A percentile compares a stretch with the other conserved stretches of the same genome.
These are phyloP conservation scores for Nomada lathburiana DNA, from an alignment of 2,888 invertebrate genomes.

Conservation along the genomic window DNA sequence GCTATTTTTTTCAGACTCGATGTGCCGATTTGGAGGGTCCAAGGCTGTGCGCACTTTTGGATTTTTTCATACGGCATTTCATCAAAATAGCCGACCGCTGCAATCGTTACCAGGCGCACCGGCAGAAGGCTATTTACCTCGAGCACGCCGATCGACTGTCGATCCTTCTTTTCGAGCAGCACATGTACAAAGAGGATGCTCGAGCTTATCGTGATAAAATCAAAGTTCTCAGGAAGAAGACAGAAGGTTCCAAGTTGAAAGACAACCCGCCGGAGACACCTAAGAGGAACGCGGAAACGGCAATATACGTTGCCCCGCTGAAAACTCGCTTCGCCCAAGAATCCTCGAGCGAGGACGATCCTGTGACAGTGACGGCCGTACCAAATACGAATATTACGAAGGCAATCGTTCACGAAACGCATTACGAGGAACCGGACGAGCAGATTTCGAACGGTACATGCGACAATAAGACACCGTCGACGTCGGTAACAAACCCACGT, in stretches of 20 bases:
- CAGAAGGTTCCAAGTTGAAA: neutral
- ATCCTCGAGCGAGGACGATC: neutral
- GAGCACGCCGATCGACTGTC: conserved; percentile 90
- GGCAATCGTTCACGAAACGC: conserved; percentile 24
- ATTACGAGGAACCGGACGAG: neutral
- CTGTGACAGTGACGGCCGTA: neutral
- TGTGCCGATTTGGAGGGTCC: conserved; percentile 86
- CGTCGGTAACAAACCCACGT: neutral
- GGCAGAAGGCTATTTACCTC: conserved; percentile 89
- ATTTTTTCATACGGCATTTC: conserved; percentile 90
- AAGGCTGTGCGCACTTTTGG: conserved; percentile 88
- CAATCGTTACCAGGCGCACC: conserved; percentile 87
- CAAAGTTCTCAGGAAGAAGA: conserved; percentile 71
- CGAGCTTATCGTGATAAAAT: conserved; percentile 86
- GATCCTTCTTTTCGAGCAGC: conserved; percentile 87
- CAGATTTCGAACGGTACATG: neutral
- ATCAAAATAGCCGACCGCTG: conserved; percentile 89
- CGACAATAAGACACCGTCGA: neutral
- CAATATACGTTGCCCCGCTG: conserved; percentile 70
- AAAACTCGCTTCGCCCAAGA: conserved; percentile 67
- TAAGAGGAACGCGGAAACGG: conserved; percentile 73
- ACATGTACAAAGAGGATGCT: conserved; percentile 86
- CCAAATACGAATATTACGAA: neutral
- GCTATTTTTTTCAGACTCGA: conserved; percentile 75
- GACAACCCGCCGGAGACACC: conserved; percentile 76